Conservation (phyloP, 1,140 invertebrate genomes). For the Drosophila busckii region DNA sequence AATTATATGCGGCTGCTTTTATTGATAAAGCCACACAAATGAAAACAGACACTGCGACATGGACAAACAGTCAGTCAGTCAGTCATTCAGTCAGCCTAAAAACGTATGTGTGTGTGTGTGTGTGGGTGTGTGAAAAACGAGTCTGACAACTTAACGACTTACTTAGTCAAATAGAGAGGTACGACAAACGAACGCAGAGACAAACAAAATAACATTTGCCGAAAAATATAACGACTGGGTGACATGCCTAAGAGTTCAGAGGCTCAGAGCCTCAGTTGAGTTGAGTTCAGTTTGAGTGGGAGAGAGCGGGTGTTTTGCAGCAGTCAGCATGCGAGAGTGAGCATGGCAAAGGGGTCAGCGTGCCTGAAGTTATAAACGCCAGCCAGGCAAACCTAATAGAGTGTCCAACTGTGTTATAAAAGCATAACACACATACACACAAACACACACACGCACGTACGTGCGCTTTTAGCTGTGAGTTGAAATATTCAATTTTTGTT, state of each 20-base stretch:
- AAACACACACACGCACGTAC: not conserved
- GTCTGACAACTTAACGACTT: slow-evolving; percentile 71
- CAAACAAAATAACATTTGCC: slow-evolving; percentile 41
- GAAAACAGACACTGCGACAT: slow-evolving; percentile 10
- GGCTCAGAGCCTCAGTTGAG: too few relatives aligned
- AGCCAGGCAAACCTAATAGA: too few relatives aligned
- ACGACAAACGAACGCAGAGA: too few relatives aligned
- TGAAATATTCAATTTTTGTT: slow-evolving; percentile 27
- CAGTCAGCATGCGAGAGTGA: not conserved
- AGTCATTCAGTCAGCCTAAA: not conserved
- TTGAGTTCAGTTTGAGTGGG: too few relatives aligned
- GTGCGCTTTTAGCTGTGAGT: not conserved
- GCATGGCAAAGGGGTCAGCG: not conserved
- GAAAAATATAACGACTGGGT: slow-evolving; percentile 25
- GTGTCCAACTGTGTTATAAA: slow-evolving; percentile 38
- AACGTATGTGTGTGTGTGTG: too few relatives aligned
- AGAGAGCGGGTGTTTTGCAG: not conserved
- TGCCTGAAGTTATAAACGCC: too few relatives aligned
- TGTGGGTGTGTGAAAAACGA: slow-evolving; percentile 55
- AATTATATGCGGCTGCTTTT: slow-evolving; percentile 34
- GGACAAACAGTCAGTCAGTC: slow-evolving; percentile 4
- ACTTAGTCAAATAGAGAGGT: slow-evolving; percentile 60
- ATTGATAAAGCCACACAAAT: slow-evolving; percentile 60
- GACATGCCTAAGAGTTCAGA: not conserved
- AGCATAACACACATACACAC: slow-evolving; percentile 12